Evolutionary conservation across 2,113 vertebrate species (phyloP).

Genomic region (Erythrocercus mccallii): DNA sequence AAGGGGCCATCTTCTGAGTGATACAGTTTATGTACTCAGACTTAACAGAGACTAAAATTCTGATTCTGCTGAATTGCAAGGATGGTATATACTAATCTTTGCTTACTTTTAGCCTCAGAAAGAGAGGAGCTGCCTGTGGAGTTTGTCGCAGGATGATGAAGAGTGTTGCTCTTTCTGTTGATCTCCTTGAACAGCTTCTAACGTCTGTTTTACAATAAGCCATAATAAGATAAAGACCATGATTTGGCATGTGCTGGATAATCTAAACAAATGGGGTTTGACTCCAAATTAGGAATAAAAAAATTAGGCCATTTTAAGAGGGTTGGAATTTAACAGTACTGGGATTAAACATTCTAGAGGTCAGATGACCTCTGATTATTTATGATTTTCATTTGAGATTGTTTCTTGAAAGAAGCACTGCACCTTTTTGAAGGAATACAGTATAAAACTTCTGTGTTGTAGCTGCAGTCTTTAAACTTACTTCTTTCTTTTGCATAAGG

Average conservation of each 20-base stretch:
- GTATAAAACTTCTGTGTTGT: background rate
- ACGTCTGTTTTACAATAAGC: background rate
- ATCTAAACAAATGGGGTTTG: background rate
- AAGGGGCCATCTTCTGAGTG: background rate
- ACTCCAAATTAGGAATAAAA: background rate
- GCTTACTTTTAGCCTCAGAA: background rate
- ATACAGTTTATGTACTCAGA: background rate
- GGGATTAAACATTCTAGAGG: background rate
- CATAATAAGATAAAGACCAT: background rate
- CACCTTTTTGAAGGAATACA: background rate
- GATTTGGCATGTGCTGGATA: background rate
- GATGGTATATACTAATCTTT: background rate
- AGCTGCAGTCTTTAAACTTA: background rate
- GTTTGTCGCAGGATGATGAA: background rate
- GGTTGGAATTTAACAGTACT: background rate
- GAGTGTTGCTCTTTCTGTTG: background rate
- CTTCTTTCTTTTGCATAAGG: constrained; percentile 76
- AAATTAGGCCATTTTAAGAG: background rate
- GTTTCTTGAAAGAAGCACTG: constrained; percentile 19
- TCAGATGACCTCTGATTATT: background rate
- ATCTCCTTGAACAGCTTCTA: background rate
- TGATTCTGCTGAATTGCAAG: background rate
- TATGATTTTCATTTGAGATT: background rate
- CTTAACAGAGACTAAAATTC: background rate
- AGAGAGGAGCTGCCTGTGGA: background rate